Base-by-base conservation (phyloP, 2,113 vertebrate genomes). In the Rhea americana region DNA sequence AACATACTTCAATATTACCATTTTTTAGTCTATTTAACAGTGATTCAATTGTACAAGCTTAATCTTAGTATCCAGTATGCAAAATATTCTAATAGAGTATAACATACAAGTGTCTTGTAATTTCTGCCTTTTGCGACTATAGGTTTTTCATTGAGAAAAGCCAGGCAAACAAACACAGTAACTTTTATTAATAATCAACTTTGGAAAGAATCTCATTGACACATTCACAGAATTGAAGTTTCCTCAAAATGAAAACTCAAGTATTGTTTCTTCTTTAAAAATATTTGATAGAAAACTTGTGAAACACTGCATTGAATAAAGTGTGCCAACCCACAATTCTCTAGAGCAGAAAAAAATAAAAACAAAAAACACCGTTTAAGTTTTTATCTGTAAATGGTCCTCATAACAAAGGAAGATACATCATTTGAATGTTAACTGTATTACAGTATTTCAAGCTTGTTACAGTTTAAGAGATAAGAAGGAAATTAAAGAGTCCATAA, bases 361-460 rank as follows among this genome's bases (percentile, higher is more conserved):
- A 55, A 26, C 53, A 43, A 43, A 56, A 73, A 63, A 1, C 41
- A 75, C 8, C 1, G 2, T 66, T 81, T 21, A 30, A n/a, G 1
- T 25, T 71, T 51, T 47, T 62, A 43, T 84, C 32, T 28, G 7
- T 78, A 91, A 56, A 39, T 7, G 75, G 1, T 53, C 66, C 89
- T 94, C 77, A 37, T 72, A 87, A 67, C 39, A 86, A 13, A 88
- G 39, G 32, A 94, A 83, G 50, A 35, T 63, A 22, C 5, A 65
- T 26, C 35, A 79, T 3, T 72, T 86, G 88, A 96, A 95, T 66
- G 65, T 83, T 87, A 85, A 85, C 11, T 5, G 4, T 50, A 13
- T 72, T 86, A 75, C 88, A 82, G 73, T 59, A 93, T 47, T 91
- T 95, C 65, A 83, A 59, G 51, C 91, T 63, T 43, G 70, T 90